phyloP scores from a whole-genome alignment of 1,140 invertebrate genomes.

The Drosophila elegans region DNA sequence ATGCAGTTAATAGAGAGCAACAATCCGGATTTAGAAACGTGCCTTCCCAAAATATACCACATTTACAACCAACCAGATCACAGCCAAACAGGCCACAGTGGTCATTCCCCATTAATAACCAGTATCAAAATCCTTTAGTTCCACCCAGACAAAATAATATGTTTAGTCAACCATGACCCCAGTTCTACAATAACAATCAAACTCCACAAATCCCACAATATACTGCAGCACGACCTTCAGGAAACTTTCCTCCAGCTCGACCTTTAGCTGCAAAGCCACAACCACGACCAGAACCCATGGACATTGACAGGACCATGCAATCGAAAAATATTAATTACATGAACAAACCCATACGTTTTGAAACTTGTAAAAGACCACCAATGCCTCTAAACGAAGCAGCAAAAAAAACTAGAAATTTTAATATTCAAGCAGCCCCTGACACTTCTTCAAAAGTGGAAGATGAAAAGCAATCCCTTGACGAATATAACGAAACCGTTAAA shows the following conservation, averaged over 20 bases:
- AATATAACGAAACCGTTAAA: not conserved
- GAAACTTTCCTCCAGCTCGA: not conserved
- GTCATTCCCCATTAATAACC: too few relatives aligned
- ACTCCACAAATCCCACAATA: too few relatives aligned
- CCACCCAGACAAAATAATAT: too few relatives aligned
- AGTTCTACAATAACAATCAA: too few relatives aligned
- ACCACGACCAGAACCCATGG: constrained; percentile 26
- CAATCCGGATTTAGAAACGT: not conserved
- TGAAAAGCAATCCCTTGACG: not conserved
- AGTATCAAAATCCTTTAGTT: too few relatives aligned
- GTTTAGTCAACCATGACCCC: not conserved
- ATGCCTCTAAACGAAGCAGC: not conserved
- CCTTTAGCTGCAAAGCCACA: constrained; percentile 2
- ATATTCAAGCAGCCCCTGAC: not conserved
- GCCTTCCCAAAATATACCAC: too few relatives aligned
- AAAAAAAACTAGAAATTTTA: constrained; percentile 2
- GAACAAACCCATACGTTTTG: constrained; percentile 6
- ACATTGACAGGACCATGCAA: constrained; percentile 16
- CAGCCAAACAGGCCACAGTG: too few relatives aligned
- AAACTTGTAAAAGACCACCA: not conserved
- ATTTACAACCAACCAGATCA: not conserved
- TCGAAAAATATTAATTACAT: constrained; percentile 23
- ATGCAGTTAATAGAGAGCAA: not conserved
- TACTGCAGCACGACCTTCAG: too few relatives aligned
- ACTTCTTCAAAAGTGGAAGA: not conserved